These are phyloP conservation scores for Pemphigus obesinymphae DNA, from an alignment of 1,140 invertebrate species.

Conservation along the genomic window DNA sequence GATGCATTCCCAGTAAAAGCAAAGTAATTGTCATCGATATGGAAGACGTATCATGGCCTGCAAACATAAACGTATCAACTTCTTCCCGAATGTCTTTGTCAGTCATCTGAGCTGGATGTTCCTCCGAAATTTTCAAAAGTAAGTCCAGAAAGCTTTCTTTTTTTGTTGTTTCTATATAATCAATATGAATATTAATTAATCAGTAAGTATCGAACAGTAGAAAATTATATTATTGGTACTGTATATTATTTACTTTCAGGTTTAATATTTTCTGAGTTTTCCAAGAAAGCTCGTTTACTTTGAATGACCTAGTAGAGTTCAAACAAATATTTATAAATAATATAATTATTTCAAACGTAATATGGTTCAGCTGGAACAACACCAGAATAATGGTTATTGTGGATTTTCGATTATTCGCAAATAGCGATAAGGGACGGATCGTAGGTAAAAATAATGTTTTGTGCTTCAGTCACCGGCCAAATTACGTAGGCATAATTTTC, in stretches of 20 bases:
- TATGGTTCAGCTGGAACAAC: no score
- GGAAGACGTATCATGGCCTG: constrained; percentile 76
- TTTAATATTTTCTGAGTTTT: background rate
- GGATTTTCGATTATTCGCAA: no score
- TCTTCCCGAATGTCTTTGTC: constrained; percentile 46
- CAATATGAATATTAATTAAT: background rate
- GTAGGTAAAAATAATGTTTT: no score
- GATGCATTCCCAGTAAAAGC: constrained; percentile 63
- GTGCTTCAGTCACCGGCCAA: no score
- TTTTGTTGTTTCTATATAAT: background rate
- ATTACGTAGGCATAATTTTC: no score
- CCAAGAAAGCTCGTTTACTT: background rate
- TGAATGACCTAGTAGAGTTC: background rate
- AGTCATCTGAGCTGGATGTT: constrained; percentile 46
- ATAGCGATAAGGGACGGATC: no score
- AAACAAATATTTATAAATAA: no score
- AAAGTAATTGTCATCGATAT: constrained; percentile 62
- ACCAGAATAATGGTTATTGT: no score
- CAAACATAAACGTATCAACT: constrained; percentile 45
- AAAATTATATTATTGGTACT: background rate
- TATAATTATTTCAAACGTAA: no score
- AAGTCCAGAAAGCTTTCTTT: constrained; percentile 53
- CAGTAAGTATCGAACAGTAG: background rate
- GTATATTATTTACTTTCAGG: background rate
- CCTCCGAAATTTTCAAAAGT: constrained; percentile 54